Conservation (phyloP, 2,797 vertebrate species). For the Acestrorhynchus altus region DNA sequence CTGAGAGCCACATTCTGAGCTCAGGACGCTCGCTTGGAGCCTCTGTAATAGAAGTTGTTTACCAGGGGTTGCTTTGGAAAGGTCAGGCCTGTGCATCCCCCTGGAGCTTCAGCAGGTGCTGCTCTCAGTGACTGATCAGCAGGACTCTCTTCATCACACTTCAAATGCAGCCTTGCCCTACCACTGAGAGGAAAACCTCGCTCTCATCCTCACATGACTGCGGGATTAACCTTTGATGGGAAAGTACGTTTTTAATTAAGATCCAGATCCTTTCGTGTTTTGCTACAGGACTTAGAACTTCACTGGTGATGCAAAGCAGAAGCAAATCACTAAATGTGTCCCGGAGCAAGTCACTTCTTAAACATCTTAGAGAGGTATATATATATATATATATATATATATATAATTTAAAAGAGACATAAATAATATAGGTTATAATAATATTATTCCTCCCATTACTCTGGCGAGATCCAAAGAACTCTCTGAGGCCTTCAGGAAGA, state of each 20-base stretch:
- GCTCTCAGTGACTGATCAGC: slow-evolving; percentile 27
- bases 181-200: slow-evolving; percentile 4
- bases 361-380: not conserved
- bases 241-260: slow-evolving; percentile 11
- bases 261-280: not conserved
- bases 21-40: not conserved
- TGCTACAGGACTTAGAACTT: not conserved
- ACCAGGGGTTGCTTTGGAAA: slow-evolving; percentile 46
- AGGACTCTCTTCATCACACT: slow-evolving; percentile 26
- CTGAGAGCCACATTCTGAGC: not conserved
- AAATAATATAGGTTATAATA: too few species aligned
- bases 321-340: not conserved
- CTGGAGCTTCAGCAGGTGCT: slow-evolving; percentile 39
- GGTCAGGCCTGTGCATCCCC: slow-evolving; percentile 52
- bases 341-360: not conserved
- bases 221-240: slow-evolving; percentile 13
- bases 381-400: too few species aligned
- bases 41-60: slow-evolving; percentile 32
- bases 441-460: too few species aligned
- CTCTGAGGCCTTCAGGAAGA: too few species aligned
- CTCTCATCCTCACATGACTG: not conserved
- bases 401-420: too few species aligned
- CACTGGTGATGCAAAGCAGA: not conserved
- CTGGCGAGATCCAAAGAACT: too few species aligned
- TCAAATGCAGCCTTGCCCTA: slow-evolving; percentile 34